A percentile compares a stretch with the other conserved stretches of the same genome.
phyloP scores from a whole-genome alignment of 1,140 invertebrate genomes.

The Lepidurus packardi region DNA sequence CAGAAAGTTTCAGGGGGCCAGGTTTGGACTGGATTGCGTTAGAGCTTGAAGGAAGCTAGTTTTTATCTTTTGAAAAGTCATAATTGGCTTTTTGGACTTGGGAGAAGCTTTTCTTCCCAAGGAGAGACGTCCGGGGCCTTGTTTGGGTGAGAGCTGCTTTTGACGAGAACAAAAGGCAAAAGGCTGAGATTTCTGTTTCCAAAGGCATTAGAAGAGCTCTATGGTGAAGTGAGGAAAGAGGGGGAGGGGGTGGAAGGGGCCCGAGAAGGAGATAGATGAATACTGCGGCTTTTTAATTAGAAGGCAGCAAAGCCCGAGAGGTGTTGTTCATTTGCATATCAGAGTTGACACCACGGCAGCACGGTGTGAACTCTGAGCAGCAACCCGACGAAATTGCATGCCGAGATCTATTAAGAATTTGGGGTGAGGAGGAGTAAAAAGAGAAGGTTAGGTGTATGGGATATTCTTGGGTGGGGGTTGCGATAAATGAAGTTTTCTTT shows the following conservation, averaged over 20 bases:
- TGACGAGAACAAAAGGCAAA: background rate
- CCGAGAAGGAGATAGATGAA: background rate
- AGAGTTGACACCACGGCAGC: constrained; percentile 12
- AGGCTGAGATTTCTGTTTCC: constrained; percentile 19
- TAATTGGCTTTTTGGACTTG: background rate
- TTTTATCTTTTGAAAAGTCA: background rate
- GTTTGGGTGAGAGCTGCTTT: background rate
- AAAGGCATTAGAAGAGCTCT: background rate
- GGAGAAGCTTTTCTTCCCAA: background rate
- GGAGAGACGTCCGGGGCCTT: background rate
- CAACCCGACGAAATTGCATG: background rate
- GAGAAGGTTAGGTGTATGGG: background rate
- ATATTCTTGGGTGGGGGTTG: background rate
- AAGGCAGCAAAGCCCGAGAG: background rate
- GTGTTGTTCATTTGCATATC: constrained; percentile 22
- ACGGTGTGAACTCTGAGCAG: background rate
- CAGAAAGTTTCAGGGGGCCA: too few relatives aligned
- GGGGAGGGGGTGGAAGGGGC: background rate
- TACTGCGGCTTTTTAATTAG: constrained; percentile 19
- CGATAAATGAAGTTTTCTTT: constrained; percentile 12
- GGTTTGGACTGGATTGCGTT: too few relatives aligned
- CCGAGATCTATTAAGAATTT: constrained; percentile 1
- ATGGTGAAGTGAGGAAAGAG: background rate
- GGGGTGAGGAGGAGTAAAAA: background rate
- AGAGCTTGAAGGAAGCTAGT: too few relatives aligned